Evolutionary conservation across 2,888 invertebrate species (phyloP).

Genomic region (Tetranychus truncatus): DNA sequence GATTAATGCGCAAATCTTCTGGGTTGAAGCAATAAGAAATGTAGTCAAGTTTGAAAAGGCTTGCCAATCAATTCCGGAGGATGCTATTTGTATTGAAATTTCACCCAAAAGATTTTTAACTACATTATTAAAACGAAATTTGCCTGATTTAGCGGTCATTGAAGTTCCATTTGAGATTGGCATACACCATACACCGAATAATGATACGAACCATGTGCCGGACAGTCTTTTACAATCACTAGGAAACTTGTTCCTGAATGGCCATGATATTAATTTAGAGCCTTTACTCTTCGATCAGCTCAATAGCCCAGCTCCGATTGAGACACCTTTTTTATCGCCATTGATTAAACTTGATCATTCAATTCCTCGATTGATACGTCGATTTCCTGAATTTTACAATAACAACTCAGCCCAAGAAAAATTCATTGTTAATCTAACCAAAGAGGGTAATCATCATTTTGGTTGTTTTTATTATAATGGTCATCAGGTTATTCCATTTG

Average conservation of each 20-base stretch:
- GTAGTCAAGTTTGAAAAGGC: slow-evolving; percentile 83
- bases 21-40: slow-evolving; percentile 43
- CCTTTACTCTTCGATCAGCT: slow-evolving; percentile 54
- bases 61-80: slow-evolving; percentile 57
- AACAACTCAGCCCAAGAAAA: background rate
- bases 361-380: slow-evolving; percentile 63
- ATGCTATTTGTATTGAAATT: slow-evolving; percentile 74
- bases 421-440: background rate
- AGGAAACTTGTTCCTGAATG: background rate
- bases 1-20: slow-evolving; percentile 28
- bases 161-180: background rate
- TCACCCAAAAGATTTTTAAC: slow-evolving; percentile 85
- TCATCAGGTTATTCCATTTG: background rate
- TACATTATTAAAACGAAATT: slow-evolving; percentile 60
- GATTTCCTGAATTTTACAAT: slow-evolving; percentile 37
- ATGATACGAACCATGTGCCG: background rate
- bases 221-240: background rate
- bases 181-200: background rate
- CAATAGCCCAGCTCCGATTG: slow-evolving; percentile 67
- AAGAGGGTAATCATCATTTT: background rate
- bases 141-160: slow-evolving; percentile 39
- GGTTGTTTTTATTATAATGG: background rate
- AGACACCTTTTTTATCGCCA: slow-evolving; percentile 74
- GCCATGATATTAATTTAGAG: background rate
- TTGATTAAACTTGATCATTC: slow-evolving; percentile 81